Base-by-base conservation (phyloP, 1,140 invertebrate species). In the Brachionus rubens region DNA sequence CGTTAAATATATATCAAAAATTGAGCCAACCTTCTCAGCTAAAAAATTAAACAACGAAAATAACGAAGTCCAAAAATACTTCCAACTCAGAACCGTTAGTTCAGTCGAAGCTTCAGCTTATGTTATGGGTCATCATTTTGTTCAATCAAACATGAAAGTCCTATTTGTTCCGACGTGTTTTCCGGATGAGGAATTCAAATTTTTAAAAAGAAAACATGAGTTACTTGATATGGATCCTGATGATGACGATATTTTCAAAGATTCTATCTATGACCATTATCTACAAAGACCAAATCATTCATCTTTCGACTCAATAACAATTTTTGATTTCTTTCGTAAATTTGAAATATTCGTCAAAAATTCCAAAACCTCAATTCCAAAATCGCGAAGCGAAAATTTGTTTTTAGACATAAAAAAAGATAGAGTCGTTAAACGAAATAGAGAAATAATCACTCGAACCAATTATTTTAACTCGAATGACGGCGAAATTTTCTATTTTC, bases 201-300 rank as follows among this genome's bases (percentile, higher is more conserved):
- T 54, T 54, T 54, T 54, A 54, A 54, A 54, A 26, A 54, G 24
- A 54, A 21, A 26, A 24, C 16, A 54, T 54, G 50, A 54, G 5
- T 26, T 21, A 54, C 12, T 24, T 54, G 12, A 54, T 24, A 24
- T 54, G 24, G 9, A 9, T 36, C 9, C 33, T 5, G 50, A 54
- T 54, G 50, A 54, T 54, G 50, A 54, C 1, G 26, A 24, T 24
- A 24, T 54, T 54, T n/a, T 24, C 12, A 36, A 36, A 36, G 33
- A 36, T 36, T 36, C 33, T 24, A 10, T 54, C 12, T 54, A 54
- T 54, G 50, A 54, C 26, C 50, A 54, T 54, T 54, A 54, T 54
- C 50, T 54, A 24, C 16, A 54, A 24, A 54, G 50, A 24, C 50
- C 50, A 12, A 24, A 28, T 5, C 16, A 26, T 54, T 21, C 16